These are phyloP conservation scores for Drosophila ezoana DNA, from an alignment of 2,888 invertebrate genomes.

Conservation along the genomic window DNA sequence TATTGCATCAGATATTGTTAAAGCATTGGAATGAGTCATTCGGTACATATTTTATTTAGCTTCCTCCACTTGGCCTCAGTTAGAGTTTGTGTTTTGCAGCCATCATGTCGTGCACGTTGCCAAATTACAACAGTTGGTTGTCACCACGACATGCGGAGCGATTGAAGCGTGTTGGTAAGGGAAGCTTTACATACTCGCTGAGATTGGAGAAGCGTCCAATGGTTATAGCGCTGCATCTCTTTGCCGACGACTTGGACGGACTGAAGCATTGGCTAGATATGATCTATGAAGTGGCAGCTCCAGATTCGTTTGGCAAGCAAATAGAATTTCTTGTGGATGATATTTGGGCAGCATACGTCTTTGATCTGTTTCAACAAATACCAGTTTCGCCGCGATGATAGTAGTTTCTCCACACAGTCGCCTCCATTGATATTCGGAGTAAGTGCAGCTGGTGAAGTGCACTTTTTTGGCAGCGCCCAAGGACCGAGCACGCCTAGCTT, in stretches of 20 bases:
- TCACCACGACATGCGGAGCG: conserved; percentile 7
- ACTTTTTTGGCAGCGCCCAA: conserved; percentile 38
- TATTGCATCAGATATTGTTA: not conserved
- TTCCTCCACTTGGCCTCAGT: not conserved
- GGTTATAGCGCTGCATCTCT: conserved; percentile 45
- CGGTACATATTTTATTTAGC: not conserved
- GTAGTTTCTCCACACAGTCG: conserved; percentile 6
- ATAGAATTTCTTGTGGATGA: conserved; percentile 37
- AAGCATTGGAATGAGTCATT: conserved; percentile 14
- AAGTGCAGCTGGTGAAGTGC: conserved; percentile 12
- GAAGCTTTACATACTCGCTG: not conserved
- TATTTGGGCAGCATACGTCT: conserved; percentile 31
- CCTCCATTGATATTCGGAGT: conserved; percentile 43
- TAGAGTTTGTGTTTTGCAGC: not conserved
- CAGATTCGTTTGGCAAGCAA: not conserved
- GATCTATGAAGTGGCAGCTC: conserved; percentile 34
- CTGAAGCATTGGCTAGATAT: conserved; percentile 37
- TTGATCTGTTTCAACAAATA: conserved; percentile 10
- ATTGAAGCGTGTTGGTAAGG: conserved; percentile 4
- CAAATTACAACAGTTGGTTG: conserved; percentile 16
- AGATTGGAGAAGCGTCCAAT: conserved; percentile 15
- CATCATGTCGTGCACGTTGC: not conserved
- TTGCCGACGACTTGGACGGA: conserved; percentile 16
- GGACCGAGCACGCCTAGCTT: conserved; percentile 5
- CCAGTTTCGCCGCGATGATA: conserved; percentile 7